Evolutionary conservation across 2,797 vertebrate species (phyloP), one percentile per base, ranked within the genome.

Genomic region (Astyanax mexicanus): DNA sequence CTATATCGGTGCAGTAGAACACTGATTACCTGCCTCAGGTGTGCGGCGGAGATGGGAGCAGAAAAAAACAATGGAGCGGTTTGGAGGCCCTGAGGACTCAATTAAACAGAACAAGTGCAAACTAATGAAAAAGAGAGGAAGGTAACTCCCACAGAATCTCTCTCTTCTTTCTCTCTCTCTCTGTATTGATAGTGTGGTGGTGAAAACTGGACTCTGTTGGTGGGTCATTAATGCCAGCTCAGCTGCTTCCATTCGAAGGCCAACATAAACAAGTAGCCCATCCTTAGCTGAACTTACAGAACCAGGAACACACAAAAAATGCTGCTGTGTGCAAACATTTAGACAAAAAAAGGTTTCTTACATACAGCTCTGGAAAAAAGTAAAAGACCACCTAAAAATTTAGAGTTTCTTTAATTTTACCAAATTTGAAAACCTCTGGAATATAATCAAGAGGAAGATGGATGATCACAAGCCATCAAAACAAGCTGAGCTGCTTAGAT

Each of bases 221-320:
- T 40, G 11, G 58, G 19, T 64, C 40, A 64, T 64, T 15, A 64
- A n/a, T 37, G 32, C 29, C 29, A 61, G n/a, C 19, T 62, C 58
- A 62, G 58, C 13, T 40, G n/a, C 6, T 37, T 60, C n/a, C 7
- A 58, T 15, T 32, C 13, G 1, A 13, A 58, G 54, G 5, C 25
- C n/a, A 51, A 51, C 5, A 51, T 10, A 21, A 23, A 21, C 49
- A 51, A 21, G n/a, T 51, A 21, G n/a, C 19, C 19, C n/a, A 21
- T 11, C 19, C n/a, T 49, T 6, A 10, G 47, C n/a, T 17, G 2
- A 15, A 15, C 42, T 12, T 13, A 44, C 3, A 15, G 44, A 45
- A n/a, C 29, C 5, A 29, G 5, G 44, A 45, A 17, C 1, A 45
- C 12, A 45, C 13, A 17, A 44, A n/a, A 45, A 45, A 45, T 5